These are phyloP conservation scores for Strigops habroptila DNA, from an alignment of 2,113 vertebrate species.

Conservation along the genomic window DNA sequence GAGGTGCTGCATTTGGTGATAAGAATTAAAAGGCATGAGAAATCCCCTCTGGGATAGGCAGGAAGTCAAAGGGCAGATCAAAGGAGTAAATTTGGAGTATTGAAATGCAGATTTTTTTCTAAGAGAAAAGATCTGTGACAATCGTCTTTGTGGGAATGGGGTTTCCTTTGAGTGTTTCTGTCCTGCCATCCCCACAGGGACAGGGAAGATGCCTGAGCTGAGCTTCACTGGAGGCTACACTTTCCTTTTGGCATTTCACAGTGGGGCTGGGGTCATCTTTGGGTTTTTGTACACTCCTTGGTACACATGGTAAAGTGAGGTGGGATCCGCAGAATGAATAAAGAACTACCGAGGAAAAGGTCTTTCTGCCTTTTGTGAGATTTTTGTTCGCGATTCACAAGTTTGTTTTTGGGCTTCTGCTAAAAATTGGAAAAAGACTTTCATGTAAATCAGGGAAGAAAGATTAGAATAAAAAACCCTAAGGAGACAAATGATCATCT, in stretches of 20 bases:
- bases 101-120: background rate
- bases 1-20: background rate
- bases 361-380: background rate
- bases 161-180: background rate
- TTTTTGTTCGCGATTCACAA: background rate
- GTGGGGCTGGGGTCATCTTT: background rate
- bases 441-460: background rate
- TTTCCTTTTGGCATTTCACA: background rate
- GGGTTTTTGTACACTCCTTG: background rate
- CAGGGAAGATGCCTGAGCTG: accelerated
- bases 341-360: background rate
- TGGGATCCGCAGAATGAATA: background rate
- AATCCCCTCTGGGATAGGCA: background rate
- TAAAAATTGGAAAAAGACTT: background rate
- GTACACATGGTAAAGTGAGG: background rate
- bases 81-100: background rate
- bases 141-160: background rate
- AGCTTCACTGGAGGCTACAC: background rate
- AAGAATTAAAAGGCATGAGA: background rate
- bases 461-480: background rate
- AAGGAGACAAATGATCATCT: background rate
- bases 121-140: background rate
- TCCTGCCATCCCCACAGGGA: background rate
- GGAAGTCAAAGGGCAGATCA: background rate
- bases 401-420: background rate